Base-by-base conservation (phyloP, 2,797 vertebrate species). In the Carapus acus region DNA sequence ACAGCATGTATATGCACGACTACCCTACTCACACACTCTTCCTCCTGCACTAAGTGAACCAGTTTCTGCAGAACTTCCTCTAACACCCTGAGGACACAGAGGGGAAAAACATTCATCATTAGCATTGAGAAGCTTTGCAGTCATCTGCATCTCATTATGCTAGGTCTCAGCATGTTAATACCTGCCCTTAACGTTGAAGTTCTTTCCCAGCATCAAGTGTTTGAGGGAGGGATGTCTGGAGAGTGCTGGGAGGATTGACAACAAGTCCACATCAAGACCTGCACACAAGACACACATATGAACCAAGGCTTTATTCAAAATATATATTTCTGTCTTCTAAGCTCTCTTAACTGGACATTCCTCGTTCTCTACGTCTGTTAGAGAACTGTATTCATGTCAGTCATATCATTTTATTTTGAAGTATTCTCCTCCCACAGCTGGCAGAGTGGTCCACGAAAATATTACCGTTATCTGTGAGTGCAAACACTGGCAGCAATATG, bases 171-270 rank as follows among this genome's bases (percentile, higher is more conserved):
- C 2, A 8, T 7, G 43, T 16, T 58, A 51, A 1, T 83, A 96
- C 93, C 92, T 91, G 83, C 91, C 90, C 85, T 95, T 96, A 84
- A 94, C 89, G 65, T 89, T 93, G 84, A 95, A 94, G 84, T 95
- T 94, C 85, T 92, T 95, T 57, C 93, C 93, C 58, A 94, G 74
- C 76, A 92, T 89, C 63, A 95, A 87, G 77, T 94, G 88, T 80
- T 91, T 94, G 65, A 95, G 88, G 45, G 90, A 92, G 21, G 91
- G 91, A 73, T 93, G 93, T 67, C 88, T 88, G 65, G 90, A 90
- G 51, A 95, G 84, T 0, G 88, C 86, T 0, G 91, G 90, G 52
- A 95, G 83, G 51, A 94, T 83, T 3, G 88, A 86, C 74, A 92
- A 80, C 65, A 95, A 80, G 74, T 94, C 92, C 0, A 83, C 85